Conservation (phyloP, 2,113 vertebrate genomes). For the Oncorhynchus masou region DNA sequence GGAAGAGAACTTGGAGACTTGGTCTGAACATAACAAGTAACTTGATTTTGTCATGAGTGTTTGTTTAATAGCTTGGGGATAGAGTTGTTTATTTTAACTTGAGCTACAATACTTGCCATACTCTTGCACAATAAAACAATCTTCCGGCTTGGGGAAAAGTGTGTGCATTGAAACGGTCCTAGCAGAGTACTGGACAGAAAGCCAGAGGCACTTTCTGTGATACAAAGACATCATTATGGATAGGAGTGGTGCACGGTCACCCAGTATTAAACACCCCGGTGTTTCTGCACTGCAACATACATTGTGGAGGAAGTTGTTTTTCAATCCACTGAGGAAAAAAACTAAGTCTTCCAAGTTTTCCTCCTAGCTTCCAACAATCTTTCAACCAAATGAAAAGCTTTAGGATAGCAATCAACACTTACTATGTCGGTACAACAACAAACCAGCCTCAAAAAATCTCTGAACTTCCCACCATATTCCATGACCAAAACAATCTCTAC, state of each 20-base stretch:
- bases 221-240: constrained; percentile 14
- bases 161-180: constrained; percentile 3
- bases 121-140: not conserved
- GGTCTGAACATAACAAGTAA: not conserved
- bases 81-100: constrained; percentile 16
- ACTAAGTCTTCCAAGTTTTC: not conserved
- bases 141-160: not conserved
- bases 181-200: not conserved
- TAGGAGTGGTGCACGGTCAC: not conserved
- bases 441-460: no score
- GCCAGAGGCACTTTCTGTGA: not conserved
- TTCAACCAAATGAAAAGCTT: no score
- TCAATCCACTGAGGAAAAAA: not conserved
- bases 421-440: no score
- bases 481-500: no score
- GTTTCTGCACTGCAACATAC: not conserved
- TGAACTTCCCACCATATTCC: no score
- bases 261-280: no score
- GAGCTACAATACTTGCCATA: not conserved
- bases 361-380: no score
- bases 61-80: constrained; percentile 5
- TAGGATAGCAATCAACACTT: no score
- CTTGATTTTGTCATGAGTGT: not conserved
- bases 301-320: not conserved
- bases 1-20: no score